phyloP scores from a whole-genome alignment of 2,797 vertebrate genomes.

The Poeciliopsis presidionis region DNA sequence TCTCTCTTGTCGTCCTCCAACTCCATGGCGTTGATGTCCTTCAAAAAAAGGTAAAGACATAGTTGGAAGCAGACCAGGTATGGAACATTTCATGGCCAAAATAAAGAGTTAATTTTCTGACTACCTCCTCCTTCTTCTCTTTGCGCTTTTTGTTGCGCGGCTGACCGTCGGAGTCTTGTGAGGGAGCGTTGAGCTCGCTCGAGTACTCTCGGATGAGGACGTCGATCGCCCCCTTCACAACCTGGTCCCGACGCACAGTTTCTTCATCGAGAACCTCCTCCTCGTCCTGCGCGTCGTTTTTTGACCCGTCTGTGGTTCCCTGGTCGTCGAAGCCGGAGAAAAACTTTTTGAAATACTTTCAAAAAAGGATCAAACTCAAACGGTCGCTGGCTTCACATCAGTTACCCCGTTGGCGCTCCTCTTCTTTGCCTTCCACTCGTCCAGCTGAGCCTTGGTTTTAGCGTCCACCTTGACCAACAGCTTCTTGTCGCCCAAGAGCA shows the following conservation, averaged over 20 bases:
- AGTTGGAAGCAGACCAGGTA: constrained; percentile 36
- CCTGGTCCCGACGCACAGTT: constrained; percentile 92
- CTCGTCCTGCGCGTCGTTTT: constrained; percentile 81
- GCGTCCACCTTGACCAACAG: constrained; percentile 98
- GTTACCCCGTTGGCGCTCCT: constrained; percentile 93
- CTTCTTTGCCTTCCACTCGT: constrained; percentile 98
- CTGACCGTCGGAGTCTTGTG: constrained; percentile 93
- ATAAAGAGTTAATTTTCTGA: neutral
- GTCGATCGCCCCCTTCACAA: constrained; percentile 95
- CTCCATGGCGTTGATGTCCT: constrained; percentile 99
- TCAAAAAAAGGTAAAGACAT: constrained; percentile 43
- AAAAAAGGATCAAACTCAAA: neutral
- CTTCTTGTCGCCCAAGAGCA: constrained; percentile 98
- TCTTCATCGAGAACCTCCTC: constrained; percentile 97
- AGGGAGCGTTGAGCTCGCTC: constrained; percentile 95
- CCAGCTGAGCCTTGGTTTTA: constrained; percentile 97
- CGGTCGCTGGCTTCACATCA: neutral
- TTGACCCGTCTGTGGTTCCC: constrained; percentile 66
- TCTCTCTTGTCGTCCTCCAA: constrained; percentile 99
- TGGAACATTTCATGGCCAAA: constrained; percentile 50
- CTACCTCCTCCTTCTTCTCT: constrained; percentile 98
- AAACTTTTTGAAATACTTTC: neutral
- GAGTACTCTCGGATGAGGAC: constrained; percentile 97
- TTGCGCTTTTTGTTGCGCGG: constrained; percentile 98
- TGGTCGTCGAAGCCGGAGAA: neutral